Evolutionary conservation across 2,113 vertebrate species (phyloP).

Genomic region (Seriola rivoliana): DNA sequence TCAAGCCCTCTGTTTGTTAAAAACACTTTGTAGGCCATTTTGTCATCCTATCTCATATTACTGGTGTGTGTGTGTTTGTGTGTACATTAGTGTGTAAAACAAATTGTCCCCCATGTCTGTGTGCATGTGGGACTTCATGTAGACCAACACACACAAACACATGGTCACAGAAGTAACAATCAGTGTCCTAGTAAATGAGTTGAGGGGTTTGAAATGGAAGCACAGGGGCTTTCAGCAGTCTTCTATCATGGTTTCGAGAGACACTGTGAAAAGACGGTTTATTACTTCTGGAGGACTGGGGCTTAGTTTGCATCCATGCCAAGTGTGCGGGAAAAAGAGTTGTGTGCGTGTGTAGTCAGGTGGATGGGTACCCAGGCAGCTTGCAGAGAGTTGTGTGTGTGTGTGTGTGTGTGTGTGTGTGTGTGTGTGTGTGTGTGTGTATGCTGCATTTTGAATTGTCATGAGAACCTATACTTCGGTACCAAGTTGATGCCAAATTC

Average conservation of each 20-base stretch:
- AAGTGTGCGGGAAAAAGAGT: constrained; percentile 57
- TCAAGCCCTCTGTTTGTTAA: constrained; percentile 14
- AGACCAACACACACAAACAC: constrained; percentile 13
- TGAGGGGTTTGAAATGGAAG: constrained; percentile 65
- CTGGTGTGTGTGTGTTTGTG: not conserved
- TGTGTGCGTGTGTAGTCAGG: constrained; percentile 41
- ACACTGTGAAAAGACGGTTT: constrained; percentile 72
- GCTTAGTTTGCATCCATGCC: constrained; percentile 66
- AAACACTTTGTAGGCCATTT: not conserved
- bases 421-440: constrained; percentile 5
- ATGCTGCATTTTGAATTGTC: too few relatives aligned
- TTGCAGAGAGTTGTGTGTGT: too few relatives aligned
- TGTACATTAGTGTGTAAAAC: constrained; percentile 26
- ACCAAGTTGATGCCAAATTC: too few relatives aligned
- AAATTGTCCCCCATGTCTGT: constrained; percentile 23
- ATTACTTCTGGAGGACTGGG: constrained; percentile 82
- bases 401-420: too few relatives aligned
- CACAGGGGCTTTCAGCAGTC: constrained; percentile 56
- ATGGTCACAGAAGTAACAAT: constrained; percentile 46
- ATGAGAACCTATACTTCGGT: too few relatives aligned
- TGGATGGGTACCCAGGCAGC: constrained; percentile 52
- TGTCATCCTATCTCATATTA: constrained; percentile 4
- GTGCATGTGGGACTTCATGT: constrained; percentile 37
- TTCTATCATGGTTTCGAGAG: constrained; percentile 68
- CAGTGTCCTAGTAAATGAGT: constrained; percentile 65